These are phyloP conservation scores for Girardia tigrina DNA, from an alignment of 2,888 invertebrate species.

Conservation along the genomic window DNA sequence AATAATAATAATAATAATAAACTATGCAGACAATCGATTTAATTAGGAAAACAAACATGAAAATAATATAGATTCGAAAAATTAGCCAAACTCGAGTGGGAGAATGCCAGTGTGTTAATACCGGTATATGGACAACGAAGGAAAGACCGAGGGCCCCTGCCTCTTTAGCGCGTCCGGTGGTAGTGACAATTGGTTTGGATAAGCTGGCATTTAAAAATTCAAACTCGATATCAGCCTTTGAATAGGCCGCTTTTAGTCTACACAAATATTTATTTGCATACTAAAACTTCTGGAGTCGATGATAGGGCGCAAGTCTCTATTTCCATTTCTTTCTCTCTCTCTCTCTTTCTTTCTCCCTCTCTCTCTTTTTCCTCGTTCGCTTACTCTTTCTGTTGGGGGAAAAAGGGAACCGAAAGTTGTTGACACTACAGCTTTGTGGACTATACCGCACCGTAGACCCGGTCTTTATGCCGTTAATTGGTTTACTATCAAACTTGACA, in stretches of 20 bases:
- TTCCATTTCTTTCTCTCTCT: slow-evolving; percentile 4
- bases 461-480: neutral
- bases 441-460: neutral
- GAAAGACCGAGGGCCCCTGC: neutral
- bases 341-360: slow-evolving; percentile 30
- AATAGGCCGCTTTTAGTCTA: neutral
- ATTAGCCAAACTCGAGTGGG: neutral
- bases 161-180: neutral
- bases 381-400: neutral
- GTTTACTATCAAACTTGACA: neutral
- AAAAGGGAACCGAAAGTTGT: neutral
- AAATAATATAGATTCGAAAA: neutral
- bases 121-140: neutral
- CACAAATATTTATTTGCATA: neutral
- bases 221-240: neutral
- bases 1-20: too few species aligned
- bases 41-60: neutral
- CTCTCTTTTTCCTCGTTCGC: neutral
- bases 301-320: neutral
- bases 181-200: neutral
- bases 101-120: neutral
- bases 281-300: neutral
- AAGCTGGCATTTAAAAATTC: neutral
- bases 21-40: neutral
- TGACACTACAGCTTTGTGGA: neutral